Base-by-base conservation (phyloP, 2,888 invertebrate species). In the Cartodere bifasciata region DNA sequence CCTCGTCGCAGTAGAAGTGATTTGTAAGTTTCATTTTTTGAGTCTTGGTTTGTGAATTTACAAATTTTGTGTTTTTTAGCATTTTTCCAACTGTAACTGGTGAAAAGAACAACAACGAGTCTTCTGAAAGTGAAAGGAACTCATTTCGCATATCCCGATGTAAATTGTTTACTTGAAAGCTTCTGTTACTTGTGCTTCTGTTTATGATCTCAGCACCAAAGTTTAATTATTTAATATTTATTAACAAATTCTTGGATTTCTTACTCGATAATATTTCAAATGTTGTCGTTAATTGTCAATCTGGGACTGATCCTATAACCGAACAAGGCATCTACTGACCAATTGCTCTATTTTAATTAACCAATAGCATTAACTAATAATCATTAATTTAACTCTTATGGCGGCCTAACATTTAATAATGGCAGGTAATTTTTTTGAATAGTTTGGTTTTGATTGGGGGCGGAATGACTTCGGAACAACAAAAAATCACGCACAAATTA, bases 201-300 rank as follows among this genome's bases (percentile, higher is more conserved):
- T 29, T 34, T 34, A 25, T 35, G 35, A 35, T 35, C 35, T 35
- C 35, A 35, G 31, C 31, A 35, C 35, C 35, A 35, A 35, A 35
- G 35, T 35, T 35, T 34, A 16, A 30, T 33, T 34, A 26, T 25
- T 29, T 26, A n/a, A 17, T 22, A 26, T 23, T 34, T 34, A 23
- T 34, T 25, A 25, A 11, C 29, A 10, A 24, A 29, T 28, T 33
- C 28, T 28, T 33, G 29, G 24, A 33, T 14, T 33, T 33, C 29
- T 34, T n/a, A n/a, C n/a, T n/a, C n/a, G n/a, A n/a, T n/a, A n/a
- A n/a, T n/a, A n/a, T n/a, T n/a, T n/a, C n/a, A n/a, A n/a, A n/a
- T n/a, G n/a, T n/a, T n/a, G n/a, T n/a, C n/a, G n/a, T n/a, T n/a
- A n/a, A n/a, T 24, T 32, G 9, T 33, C 29, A 16, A 29, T 33